These are phyloP conservation scores for Herpetotheres cachinnans DNA, from an alignment of 2,113 vertebrate genomes.

Conservation along the genomic window DNA sequence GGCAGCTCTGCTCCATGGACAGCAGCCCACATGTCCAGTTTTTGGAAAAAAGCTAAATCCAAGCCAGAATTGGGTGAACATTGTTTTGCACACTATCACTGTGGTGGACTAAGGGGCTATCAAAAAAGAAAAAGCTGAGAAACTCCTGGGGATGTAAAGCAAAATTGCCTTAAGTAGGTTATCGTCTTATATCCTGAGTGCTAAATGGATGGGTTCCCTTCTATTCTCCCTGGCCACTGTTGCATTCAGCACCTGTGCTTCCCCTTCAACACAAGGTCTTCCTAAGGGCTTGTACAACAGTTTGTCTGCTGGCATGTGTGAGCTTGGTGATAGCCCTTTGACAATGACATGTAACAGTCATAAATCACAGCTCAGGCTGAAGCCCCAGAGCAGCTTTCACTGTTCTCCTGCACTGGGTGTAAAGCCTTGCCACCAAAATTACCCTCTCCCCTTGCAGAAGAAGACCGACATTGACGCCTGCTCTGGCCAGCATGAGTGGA, in stretches of 20 bases:
- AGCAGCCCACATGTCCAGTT: rapidly evolving
- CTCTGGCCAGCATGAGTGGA: neutral
- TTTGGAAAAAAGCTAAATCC: neutral
- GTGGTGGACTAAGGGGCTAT: neutral
- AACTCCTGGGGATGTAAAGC: neutral
- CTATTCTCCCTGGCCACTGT: neutral
- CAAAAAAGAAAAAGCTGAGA: neutral
- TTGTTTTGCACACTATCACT: neutral
- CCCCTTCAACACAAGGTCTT: neutral
- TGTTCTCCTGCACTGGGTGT: neutral
- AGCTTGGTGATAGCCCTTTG: neutral
- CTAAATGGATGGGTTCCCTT: neutral
- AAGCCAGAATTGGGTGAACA: neutral
- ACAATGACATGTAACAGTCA: neutral
- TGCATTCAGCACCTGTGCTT: neutral
- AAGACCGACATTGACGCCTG: neutral
- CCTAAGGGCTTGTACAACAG: neutral
- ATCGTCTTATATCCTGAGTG: rapidly evolving
- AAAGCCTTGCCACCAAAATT: neutral
- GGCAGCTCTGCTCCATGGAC: neutral
- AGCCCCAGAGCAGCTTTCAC: neutral
- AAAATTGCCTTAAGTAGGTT: neutral
- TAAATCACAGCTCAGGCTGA: neutral
- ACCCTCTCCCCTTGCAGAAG: neutral
- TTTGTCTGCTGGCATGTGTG: neutral